Base-by-base conservation (phyloP, 2,113 vertebrate species). In the Apistogramma diplotaenia region DNA sequence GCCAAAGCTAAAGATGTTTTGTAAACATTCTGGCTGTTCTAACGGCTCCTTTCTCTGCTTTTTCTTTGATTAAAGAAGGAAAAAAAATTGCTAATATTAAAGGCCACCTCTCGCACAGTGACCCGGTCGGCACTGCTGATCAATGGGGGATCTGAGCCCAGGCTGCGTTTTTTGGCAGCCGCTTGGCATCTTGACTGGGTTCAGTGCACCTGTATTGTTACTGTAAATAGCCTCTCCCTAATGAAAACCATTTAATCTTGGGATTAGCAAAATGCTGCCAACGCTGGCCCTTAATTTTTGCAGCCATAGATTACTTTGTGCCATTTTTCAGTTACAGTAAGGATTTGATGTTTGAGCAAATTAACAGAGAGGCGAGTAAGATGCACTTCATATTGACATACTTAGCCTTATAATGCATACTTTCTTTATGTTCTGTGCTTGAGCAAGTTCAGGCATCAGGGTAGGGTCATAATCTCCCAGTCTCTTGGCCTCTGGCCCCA, bases 201-300 rank as follows among this genome's bases (percentile, higher is more conserved):
- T 65, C 77, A 29, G 83, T 83, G 90, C 77, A 53, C 81, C 59
- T 78, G 11, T 61, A 49, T 70, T 87, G 56, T 72, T 23, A n/a
- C 56, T 79, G 79, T 90, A 85, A 91, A 85, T 4, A 29, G 56
- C 71, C 71, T 29, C 79, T 89, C 79, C 89, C 88, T 89, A 89
- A 83, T 77, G 60, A 71, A 53, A 82, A 76, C 62, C 75, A 76
- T 91, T 91, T 81, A 79, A 83, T 53, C 61, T 43, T 61, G 54
- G 62, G 67, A 81, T 86, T 89, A 62, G 37, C 70, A 83, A 76
- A 75, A 51, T 29, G 77, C 81, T 77, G 49, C 79, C 77, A 90
- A 79, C 84, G 35, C 40, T 15, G 33, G 27, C 46, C 23, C 70
- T 84, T 85, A 46, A 90, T 93, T 91, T 89, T 78, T 82, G 73